Evolutionary conservation across 1,140 invertebrate species (phyloP).

Genomic region (Ctenoplectra terminalis): DNA sequence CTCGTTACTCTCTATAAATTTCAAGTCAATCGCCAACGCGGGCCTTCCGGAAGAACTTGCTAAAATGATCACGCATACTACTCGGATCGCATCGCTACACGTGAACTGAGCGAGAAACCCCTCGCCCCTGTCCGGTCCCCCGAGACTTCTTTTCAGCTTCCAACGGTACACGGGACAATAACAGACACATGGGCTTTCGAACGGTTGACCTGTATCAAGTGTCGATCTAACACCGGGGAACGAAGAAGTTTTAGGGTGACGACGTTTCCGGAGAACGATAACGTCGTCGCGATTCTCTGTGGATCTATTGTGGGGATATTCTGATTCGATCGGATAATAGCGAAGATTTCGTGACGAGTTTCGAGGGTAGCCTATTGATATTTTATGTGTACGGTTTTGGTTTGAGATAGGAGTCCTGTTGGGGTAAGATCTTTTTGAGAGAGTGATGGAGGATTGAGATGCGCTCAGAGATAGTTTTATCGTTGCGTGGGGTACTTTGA

Average conservation of each 20-base stretch:
- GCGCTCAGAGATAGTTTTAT: neutral
- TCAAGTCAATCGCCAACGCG: too few relatives aligned
- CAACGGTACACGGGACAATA: neutral
- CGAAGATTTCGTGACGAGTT: neutral
- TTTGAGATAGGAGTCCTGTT: too few relatives aligned
- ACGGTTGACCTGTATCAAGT: neutral
- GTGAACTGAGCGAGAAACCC: too few relatives aligned
- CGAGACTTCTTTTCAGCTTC: too few relatives aligned
- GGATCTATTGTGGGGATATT: neutral
- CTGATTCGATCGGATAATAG: neutral
- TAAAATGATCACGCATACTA: too few relatives aligned
- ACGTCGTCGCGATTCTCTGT: neutral
- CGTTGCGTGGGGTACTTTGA: neutral
- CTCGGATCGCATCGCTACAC: too few relatives aligned
- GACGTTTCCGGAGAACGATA: neutral
- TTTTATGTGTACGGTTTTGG: neutral
- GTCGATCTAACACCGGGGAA: neutral
- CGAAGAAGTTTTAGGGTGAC: neutral
- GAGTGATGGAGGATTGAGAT: neutral
- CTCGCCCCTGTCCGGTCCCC: too few relatives aligned
- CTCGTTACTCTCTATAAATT: too few relatives aligned
- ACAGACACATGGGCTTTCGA: too few relatives aligned
- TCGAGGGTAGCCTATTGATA: neutral
- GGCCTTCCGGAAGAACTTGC: too few relatives aligned
- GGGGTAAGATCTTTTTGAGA: neutral